Evolutionary conservation across 1,140 invertebrate genomes (phyloP), one percentile per base, ranked within the genome.

Genomic region (Penaeus vannamei): DNA sequence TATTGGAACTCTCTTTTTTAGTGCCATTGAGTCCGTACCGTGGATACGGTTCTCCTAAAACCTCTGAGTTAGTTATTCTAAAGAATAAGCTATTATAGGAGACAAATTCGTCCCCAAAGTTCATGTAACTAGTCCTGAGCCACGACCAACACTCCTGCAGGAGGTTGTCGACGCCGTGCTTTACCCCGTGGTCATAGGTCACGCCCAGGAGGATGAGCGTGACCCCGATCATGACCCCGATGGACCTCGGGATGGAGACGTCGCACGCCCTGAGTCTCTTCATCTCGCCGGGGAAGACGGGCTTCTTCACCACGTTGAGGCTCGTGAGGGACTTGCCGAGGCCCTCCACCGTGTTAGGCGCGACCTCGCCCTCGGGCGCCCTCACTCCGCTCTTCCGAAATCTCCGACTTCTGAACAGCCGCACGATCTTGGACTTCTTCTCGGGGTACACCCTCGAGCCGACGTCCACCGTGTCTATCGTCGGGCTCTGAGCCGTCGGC

Each of bases 101-200:
- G 5, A 91, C 84, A 64, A 91, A 91, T 32, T 91, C 87, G 29
- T 88, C 89, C 19, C 91, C 91, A 60, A 91, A 91, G 72, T 86
- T 90, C 76, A 91, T 90, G 83, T 91, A 91, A 53, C 89, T 90
- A 29, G 89, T 90, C 72, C 84, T 84, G 76, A 91, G 89, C 76
- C 85, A 87, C 76, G 86, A 82, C 89, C 91, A 90, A 76, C 91
- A 91, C 59, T 84, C 83, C 62, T 84, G 83, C 36, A 90, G 69
- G 0, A 90, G 22, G 59, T 61, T 80, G 79, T 90, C 84, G 29
- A 91, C 88, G 23, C 85, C 88, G 77, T 90, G 85, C 81, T 90
- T 90, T 14, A 91, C 83, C 3, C 91, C 88, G 66, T 90, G 83
- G 77, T 91, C 91, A 46, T 91, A 91, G 10, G 88, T 91, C 60